Base-by-base conservation (phyloP, 92 coral and sea anemone genomes). In the Phenganax marumi region DNA sequence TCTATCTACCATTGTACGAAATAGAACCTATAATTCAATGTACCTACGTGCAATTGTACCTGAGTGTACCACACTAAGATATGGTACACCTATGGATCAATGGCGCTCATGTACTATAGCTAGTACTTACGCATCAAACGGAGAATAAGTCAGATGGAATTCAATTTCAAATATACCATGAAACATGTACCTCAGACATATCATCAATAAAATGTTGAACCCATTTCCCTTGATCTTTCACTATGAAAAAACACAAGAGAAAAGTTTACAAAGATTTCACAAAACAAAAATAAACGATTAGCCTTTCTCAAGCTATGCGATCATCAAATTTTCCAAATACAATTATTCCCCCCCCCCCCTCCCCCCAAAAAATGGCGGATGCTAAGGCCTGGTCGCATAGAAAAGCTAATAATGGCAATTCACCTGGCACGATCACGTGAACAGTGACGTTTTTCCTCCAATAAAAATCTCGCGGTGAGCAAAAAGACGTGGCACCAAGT, bases 191-290 rank as follows among this genome's bases (percentile, higher is more conserved):
- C 91, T 94, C 94, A 5, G 92, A 87, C 99, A 96, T 92, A 71
- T 96, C 92, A 48, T 96, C 89, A 64, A 96, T 96, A 62, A 96
- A 89, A 80, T 92, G 92, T 50, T 96, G 93, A 3, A 96, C 99
- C 99, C 99, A 96, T 61, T 94, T 88, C 17, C 99, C 99, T 86
- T 91, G 99, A 79, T 96, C 89, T 79, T 96, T 96, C 8, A 96
- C 99, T 96, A 68, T n/a, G 46, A 70, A 70, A 76, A 51, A 33
- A 56, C 64, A 75, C 49, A 24, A 19, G 24, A 64, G 58, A 1
- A 72, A 11, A 19, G 21, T 72, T 23, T 10, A 68, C 26, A 18
- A 18, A 1, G 70, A 18, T 18, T 10, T 10, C 21, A 63, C n/a
- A 18, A 12, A 23, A 63, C 26, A 63, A 63, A 10, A 63, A 63